These are phyloP conservation scores for Pogonocichla stellata DNA, from an alignment of 2,113 vertebrate species.

Conservation along the genomic window DNA sequence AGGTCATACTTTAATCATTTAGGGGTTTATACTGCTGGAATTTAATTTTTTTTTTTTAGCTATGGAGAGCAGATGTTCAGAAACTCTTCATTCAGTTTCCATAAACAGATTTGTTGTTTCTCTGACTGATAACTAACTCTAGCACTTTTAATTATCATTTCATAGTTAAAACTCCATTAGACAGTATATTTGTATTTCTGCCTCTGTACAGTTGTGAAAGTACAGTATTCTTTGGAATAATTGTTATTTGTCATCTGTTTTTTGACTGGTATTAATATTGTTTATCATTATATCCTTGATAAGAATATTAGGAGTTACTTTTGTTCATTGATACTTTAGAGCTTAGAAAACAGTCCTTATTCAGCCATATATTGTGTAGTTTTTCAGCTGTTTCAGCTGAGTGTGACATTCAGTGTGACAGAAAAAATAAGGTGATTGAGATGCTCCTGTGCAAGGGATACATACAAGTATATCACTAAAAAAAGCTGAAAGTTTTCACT, in stretches of 20 bases:
- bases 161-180: not conserved
- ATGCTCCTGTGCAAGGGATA: not conserved
- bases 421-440: not conserved
- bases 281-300: not conserved
- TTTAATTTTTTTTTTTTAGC: not conserved
- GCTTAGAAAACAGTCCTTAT: not conserved
- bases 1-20: not conserved
- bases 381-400: not conserved
- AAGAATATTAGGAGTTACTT: not conserved
- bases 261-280: not conserved
- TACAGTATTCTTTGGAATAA: not conserved
- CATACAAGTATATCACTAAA: not conserved
- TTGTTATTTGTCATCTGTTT: not conserved
- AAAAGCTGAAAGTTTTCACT: not conserved
- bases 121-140: not conserved
- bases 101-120: not conserved
- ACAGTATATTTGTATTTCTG: not conserved
- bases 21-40: slow-evolving; percentile 2
- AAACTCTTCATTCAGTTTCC: slow-evolving; percentile 2
- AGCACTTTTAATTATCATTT: not conserved
- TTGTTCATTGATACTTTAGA: not conserved
- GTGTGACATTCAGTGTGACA: not conserved
- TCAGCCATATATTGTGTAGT: not conserved
- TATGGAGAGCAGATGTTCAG: slow-evolving; percentile 21
- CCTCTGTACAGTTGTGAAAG: not conserved